Conservation (phyloP, 2,113 vertebrate genomes). For the Upupa epops region DNA sequence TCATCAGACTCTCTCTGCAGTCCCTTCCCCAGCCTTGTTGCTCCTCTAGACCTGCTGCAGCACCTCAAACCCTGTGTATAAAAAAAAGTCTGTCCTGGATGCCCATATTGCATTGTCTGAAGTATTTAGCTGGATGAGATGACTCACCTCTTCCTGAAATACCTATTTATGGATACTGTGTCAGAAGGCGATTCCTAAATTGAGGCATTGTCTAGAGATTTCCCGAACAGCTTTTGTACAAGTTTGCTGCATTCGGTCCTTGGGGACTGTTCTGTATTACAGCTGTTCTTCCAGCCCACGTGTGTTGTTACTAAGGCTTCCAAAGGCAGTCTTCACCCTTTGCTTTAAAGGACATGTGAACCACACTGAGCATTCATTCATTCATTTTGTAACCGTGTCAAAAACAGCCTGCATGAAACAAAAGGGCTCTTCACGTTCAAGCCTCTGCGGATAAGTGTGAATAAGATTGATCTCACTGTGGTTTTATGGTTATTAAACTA, state of each 20-base stretch:
- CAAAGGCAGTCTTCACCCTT: not conserved
- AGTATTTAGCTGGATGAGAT: not conserved
- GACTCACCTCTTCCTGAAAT: conserved; percentile 10
- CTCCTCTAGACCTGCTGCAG: too few species aligned
- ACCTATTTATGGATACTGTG: not conserved
- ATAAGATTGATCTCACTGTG: not conserved
- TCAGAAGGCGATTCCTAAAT: not conserved
- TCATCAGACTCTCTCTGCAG: too few species aligned
- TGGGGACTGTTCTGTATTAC: not conserved
- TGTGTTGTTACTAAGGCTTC: not conserved
- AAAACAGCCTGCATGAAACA: not conserved
- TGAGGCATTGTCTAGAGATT: not conserved
- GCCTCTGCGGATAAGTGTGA: not conserved
- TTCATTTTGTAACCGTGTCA: not conserved
- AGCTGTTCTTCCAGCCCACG: not conserved
- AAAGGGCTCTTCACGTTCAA: not conserved
- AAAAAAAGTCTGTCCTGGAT: not conserved
- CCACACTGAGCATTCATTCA: not conserved
- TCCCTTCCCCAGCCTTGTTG: too few species aligned
- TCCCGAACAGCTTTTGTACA: not conserved
- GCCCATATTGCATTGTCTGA: not conserved
- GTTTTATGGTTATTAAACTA: conserved; percentile 29
- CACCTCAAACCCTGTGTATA: not conserved
- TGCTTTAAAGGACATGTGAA: not conserved
- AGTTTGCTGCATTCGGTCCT: not conserved